phyloP scores from a whole-genome alignment of 2,797 vertebrate genomes.

The Hafferia zeledoni region DNA sequence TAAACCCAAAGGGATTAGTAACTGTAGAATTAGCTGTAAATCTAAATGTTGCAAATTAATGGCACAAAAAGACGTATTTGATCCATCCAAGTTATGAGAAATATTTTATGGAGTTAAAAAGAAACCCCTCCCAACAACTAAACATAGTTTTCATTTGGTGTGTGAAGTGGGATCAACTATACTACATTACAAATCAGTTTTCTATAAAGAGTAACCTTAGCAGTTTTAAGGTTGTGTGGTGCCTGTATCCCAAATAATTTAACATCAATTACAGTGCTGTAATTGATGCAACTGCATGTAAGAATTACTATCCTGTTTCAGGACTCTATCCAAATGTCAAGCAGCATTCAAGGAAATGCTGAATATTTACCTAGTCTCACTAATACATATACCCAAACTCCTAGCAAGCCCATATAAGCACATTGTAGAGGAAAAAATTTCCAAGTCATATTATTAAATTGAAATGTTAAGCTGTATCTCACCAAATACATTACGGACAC shows the following conservation, averaged over 20 bases:
- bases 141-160: not conserved
- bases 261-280: not conserved
- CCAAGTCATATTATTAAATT: not conserved
- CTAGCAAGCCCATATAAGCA: fast-evolving
- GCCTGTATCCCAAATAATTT: not conserved
- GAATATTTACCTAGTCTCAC: not conserved
- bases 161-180: not conserved
- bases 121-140: not conserved
- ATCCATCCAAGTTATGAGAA: not conserved
- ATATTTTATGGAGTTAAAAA: not conserved
- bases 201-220: not conserved
- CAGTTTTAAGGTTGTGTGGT: not conserved
- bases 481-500: not conserved
- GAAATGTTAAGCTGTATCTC: not conserved
- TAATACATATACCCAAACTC: not conserved
- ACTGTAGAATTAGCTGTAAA: not conserved
- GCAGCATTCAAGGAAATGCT: not conserved
- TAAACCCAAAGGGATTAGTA: not conserved
- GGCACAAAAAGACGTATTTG: not conserved
- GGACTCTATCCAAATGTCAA: not conserved
- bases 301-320: not conserved
- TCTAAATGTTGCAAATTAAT: not conserved
- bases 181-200: not conserved
- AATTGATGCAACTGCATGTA: no score
- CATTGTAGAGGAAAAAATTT: not conserved